Evolutionary conservation across 1,140 invertebrate genomes (phyloP), one percentile per base, ranked within the genome.

Genomic region (Drosophila jambulina): DNA sequence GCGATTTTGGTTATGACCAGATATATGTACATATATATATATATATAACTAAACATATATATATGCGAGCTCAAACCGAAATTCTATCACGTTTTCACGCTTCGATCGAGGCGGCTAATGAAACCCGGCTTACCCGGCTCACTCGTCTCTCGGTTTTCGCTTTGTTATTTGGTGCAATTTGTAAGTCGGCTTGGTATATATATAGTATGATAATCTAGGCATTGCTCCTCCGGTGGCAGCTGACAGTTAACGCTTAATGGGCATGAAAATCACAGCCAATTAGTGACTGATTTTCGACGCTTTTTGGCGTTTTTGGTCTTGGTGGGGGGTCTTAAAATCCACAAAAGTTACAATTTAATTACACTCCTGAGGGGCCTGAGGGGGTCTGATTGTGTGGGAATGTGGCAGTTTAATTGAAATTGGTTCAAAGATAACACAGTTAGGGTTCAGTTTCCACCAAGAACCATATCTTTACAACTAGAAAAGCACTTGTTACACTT

Each of bases 41-140:
- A 25, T 46, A 17, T 42, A 19, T n/a, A n/a, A n/a, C n/a, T n/a
- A n/a, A n/a, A n/a, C n/a, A 40, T 8, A n/a, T 21, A 23, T 45
- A 40, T 25, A 29, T 19, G 49, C 7, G 3, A 43, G 48, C 43
- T 56, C n/a, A 68, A 74, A 83, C 77, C 65, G 63, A 78, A 88
- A 88, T 88, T 88, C 54, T 88, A 81, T 80, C 84, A 88, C 84
- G 84, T 88, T 88, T 88, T 90, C 85, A 84, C 85, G 84, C 81
- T 81, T 83, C 17, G 60, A 80, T 48, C 51, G 58, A 25, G 57
- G 29, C 82, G 72, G 72, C 76, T 84, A 86, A 87, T 87, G 83
- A 87, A 87, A 82, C 78, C 67, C 38, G 63, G 61, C 63, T 75
- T 40, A 82, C 75, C 75, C 38, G 62, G 61, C 62, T 70, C 43